Evolutionary conservation across 2,113 vertebrate species (phyloP).

Genomic region (Mohoua ochrocephala): DNA sequence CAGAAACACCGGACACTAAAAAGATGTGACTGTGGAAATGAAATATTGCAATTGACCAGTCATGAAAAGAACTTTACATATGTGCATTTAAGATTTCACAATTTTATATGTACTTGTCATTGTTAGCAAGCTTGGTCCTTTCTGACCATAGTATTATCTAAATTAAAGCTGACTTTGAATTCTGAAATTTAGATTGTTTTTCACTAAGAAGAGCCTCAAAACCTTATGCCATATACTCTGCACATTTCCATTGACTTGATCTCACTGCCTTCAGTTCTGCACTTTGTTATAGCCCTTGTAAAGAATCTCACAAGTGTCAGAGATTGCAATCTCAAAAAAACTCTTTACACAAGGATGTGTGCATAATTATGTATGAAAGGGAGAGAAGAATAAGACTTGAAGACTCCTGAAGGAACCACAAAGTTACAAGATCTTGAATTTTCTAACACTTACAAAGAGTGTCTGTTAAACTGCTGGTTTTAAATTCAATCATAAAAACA

Average conservation of each 20-base stretch:
- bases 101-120: not conserved
- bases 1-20: not conserved
- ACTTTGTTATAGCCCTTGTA: not conserved
- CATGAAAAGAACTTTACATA: not conserved
- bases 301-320: not conserved
- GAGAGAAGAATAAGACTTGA: not conserved
- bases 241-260: not conserved
- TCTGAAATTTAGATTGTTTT: not conserved
- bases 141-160: not conserved
- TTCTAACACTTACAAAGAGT: not conserved
- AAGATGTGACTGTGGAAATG: not conserved
- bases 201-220: not conserved
- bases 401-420: not conserved
- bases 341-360: not conserved
- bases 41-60: not conserved
- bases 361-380: not conserved
- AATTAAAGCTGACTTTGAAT: not conserved
- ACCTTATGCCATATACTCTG: not conserved
- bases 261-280: not conserved
- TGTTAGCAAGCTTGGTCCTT: not conserved
- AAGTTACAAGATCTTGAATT: not conserved
- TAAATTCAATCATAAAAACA: not conserved
- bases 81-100: not conserved
- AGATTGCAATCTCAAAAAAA: not conserved
- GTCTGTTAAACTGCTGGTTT: not conserved